Evolutionary conservation across 2,888 invertebrate species (phyloP).

Genomic region (Ochropacha duplaris): DNA sequence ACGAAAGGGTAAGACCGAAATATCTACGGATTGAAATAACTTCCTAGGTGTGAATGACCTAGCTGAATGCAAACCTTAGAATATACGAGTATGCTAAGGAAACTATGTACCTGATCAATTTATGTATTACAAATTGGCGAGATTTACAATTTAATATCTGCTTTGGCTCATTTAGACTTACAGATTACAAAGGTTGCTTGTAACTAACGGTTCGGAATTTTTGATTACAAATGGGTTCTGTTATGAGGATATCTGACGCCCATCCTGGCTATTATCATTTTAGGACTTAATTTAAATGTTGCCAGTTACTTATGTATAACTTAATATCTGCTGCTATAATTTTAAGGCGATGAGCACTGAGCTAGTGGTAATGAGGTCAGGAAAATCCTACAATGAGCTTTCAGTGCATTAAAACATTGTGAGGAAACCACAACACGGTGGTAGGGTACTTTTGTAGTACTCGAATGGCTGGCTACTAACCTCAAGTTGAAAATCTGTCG

Average conservation of each 20-base stretch:
- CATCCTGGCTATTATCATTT: neutral
- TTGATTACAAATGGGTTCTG: neutral
- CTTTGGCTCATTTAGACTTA: neutral
- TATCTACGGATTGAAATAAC: neutral
- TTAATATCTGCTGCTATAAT: too few relatives aligned
- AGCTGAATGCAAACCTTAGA: neutral
- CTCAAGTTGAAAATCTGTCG: too few relatives aligned
- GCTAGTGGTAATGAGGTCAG: too few relatives aligned
- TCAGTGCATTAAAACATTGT: too few relatives aligned
- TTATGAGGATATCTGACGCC: neutral
- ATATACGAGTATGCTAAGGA: neutral
- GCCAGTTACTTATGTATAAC: too few relatives aligned
- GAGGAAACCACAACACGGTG: too few relatives aligned
- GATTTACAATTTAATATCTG: conserved; percentile 1
- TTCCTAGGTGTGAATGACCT: neutral
- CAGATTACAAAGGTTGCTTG: neutral
- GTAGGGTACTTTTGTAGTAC: too few relatives aligned
- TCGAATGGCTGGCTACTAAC: too few relatives aligned
- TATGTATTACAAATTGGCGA: neutral
- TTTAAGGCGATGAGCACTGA: too few relatives aligned
- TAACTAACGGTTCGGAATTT: neutral
- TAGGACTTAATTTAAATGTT: neutral
- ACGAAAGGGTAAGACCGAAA: neutral
- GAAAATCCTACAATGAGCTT: too few relatives aligned
- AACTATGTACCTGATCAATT: neutral